Base-by-base conservation (phyloP, 2,113 vertebrate species). In the Rhinolophus ferrumequinum region DNA sequence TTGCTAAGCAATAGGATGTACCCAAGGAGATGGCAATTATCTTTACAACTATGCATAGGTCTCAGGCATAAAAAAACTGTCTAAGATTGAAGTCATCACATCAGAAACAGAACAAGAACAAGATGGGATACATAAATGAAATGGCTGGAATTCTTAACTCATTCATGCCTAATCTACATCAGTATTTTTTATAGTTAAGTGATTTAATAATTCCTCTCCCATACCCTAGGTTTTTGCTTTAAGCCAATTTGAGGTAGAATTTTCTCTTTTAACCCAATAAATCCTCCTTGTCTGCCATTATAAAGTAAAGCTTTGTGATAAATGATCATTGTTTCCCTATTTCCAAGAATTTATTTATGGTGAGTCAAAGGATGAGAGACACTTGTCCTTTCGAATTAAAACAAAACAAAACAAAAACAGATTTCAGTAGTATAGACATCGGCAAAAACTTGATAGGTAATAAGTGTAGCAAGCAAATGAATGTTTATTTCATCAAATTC, bases 401-500 rank as follows among this genome's bases (percentile, higher is more conserved):
- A 56, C 44, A 73, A 60, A 90, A 52, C 7, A n/a, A 56, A 85
- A 72, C 1, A 50, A 70, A 35, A 52, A n/a, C 24, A 64, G 8
- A 75, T 79, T 67, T 76, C 4, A 56, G 12, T 33, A 81, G 8
- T 12, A 52, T 1, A 75, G 28, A 22, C 4, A 21, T 83, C 60
- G 44, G 28, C 26, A 89, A 88, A 18, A 70, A 58, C 1, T 44
- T 33, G 22, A 41, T 30, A 83, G 13, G 6, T 81, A 76, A 44
- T 88, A 73, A 79, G 6, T 62, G 13, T 18, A 95, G 18, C 5
- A 84, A 94, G 24, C 30, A 96, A 82, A 77, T 76, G 15, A 15
- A 66, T 88, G 44, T 73, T 96, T 80, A 76, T 80, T 84, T 86
- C 28, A 94, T 52, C 60, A 92, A 94, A 85, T 85, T 88, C n/a